Percentiles rank a stretch among this genome's conserved stretches.
These are phyloP conservation scores for Lagocephalus sceleratus DNA, from an alignment of 2,797 vertebrate species.

Conservation along the genomic window DNA sequence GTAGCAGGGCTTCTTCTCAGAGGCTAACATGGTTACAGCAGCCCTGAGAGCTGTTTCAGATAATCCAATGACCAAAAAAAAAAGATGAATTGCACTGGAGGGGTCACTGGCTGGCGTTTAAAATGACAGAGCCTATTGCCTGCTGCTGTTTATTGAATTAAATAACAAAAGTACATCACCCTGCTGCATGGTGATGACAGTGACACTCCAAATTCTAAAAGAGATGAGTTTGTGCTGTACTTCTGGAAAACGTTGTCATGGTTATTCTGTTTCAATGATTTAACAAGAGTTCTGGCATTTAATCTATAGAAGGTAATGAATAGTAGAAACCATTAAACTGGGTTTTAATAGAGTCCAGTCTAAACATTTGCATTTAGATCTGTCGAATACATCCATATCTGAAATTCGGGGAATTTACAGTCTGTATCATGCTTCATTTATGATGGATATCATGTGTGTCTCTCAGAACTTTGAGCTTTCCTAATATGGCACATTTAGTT, in stretches of 20 bases:
- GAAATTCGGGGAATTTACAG: background rate
- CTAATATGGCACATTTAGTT: too few relatives aligned
- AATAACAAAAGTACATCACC: constrained; percentile 17
- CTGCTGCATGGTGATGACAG: constrained; percentile 15
- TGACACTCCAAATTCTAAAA: constrained; percentile 15
- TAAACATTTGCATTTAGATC: constrained; percentile 1
- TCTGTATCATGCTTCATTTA: background rate
- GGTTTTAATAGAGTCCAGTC: background rate
- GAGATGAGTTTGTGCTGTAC: constrained; percentile 13
- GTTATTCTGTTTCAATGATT: constrained; percentile 14
- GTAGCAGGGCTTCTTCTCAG: constrained; percentile 47
- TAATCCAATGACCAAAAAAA: constrained; percentile 59
- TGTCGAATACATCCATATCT: background rate
- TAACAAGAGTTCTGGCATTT: background rate
- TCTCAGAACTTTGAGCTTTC: background rate
- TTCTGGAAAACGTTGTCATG: constrained; percentile 9
- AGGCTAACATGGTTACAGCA: constrained; percentile 53
- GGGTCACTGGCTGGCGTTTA: constrained; percentile 36
- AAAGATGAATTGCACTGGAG: constrained; percentile 46
- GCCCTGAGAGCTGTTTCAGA: constrained; percentile 49
- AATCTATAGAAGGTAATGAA: background rate
- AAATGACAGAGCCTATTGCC: constrained; percentile 38
- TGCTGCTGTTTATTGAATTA: constrained; percentile 44
- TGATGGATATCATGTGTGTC: background rate
- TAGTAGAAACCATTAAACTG: background rate